These are phyloP conservation scores for Cephalopholis sonnerati DNA, from an alignment of 2,113 vertebrate genomes.

Conservation along the genomic window DNA sequence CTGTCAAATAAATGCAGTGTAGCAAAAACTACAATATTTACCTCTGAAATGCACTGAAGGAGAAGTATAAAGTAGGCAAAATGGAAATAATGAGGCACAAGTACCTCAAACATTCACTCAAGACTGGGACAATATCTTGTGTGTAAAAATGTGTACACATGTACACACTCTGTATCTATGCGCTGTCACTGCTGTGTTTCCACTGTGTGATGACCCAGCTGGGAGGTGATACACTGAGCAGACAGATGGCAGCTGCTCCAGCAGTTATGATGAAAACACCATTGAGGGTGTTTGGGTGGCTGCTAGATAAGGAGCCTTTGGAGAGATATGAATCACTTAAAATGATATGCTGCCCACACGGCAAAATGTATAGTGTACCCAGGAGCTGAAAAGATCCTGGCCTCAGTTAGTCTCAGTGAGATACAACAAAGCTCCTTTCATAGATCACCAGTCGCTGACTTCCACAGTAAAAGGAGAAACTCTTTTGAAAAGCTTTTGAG, in stretches of 20 bases:
- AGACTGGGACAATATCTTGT: not conserved
- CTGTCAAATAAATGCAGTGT: not conserved
- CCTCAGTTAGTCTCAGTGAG: not conserved
- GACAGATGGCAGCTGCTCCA: slow-evolving; percentile 42
- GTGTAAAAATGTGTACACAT: not conserved
- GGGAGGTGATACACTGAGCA: slow-evolving; percentile 12
- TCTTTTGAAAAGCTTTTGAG: not conserved
- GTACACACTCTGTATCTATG: not conserved
- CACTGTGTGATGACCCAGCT: slow-evolving; percentile 11
- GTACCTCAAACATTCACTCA: not conserved
- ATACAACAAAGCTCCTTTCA: slow-evolving; percentile 12
- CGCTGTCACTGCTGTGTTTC: not conserved
- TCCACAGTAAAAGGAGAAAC: not conserved
- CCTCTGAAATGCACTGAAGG: not conserved
- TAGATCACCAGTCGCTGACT: slow-evolving; percentile 1
- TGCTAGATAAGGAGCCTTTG: slow-evolving; percentile 44
- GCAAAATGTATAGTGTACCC: slow-evolving; percentile 1
- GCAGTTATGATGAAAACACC: slow-evolving; percentile 51
- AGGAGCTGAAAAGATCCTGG: not conserved
- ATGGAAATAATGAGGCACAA: not conserved
- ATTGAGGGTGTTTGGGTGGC: slow-evolving; percentile 45
- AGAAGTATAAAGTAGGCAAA: not conserved
- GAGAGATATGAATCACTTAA: slow-evolving; percentile 49
- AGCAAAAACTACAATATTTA: not conserved
- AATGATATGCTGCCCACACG: slow-evolving; percentile 28